Conservation (phyloP, 2,797 vertebrate species). For the Taenioides sp. region DNA sequence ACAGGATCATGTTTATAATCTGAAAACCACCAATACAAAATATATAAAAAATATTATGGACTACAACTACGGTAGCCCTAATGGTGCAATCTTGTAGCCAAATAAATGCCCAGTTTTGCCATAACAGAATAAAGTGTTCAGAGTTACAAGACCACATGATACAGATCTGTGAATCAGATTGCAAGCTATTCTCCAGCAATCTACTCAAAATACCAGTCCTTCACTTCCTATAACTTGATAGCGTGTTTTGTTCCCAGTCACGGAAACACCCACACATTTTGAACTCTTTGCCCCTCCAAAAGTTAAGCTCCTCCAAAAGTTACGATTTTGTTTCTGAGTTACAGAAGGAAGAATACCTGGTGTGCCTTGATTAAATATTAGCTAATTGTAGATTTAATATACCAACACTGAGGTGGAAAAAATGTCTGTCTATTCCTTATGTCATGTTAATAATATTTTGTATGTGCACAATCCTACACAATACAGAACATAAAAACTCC, state of each 20-base stretch:
- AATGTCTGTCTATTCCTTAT: background rate
- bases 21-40: background rate
- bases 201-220: conserved; percentile 3
- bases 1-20: too few species aligned
- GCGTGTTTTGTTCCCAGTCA: conserved; percentile 8
- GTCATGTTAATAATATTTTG: background rate
- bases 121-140: background rate
- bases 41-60: background rate
- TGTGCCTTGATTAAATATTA: background rate
- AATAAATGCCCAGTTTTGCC: background rate
- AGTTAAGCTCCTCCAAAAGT: background rate
- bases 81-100: background rate
- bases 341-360: background rate
- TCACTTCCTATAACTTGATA: conserved; percentile 12
- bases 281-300: conserved; percentile 8
- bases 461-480: background rate
- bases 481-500: background rate
- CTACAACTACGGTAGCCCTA: background rate
- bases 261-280: conserved; percentile 11
- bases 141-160: background rate
- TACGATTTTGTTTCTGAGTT: background rate
- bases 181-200: background rate
- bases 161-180: background rate
- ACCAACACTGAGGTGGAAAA: background rate
- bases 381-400: background rate